Evolutionary conservation across 1,140 invertebrate species (phyloP), one percentile per base, ranked within the genome.

Genomic region (Battus philenor): DNA sequence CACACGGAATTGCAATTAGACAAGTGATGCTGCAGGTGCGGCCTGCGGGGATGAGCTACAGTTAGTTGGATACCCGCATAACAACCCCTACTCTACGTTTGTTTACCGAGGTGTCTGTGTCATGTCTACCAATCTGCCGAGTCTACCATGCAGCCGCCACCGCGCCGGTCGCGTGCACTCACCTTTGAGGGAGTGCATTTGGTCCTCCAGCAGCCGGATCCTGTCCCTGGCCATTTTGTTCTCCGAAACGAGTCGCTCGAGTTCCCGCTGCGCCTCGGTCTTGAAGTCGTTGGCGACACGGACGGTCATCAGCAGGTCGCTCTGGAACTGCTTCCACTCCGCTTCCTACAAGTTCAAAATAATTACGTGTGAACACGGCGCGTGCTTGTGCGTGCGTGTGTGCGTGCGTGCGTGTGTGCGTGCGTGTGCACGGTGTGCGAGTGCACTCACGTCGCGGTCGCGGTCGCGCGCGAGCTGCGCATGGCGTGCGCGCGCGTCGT

Each of bases 261-360:
- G 87, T 60, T 96, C 93, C 41, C 91, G 89, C 67, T 95, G 93
- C 0, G 94, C 93, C 77, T 95, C 94, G 12, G 93, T 94, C 75
- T 97, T 96, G 80, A 98, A 97, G 73, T 98, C 95, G 82, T 98
- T 97, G 6, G 97, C 96, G 4, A 98, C 96, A 10, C 96, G 89
- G 0, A 98, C 97, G 0, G 96, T 96, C 86, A 95, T 95, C 16
- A 97, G 86, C 0, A 98, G 87, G 85, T 98, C 97, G 46, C 91
- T 92, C 76, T 98, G 95, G 87, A 98, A 98, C 73, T 97, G 94
- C 61, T 94, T 91, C 97, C 96, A 98, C 80, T 98, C 96, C 7
- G 92, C 89, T 54, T 90, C 91, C 88, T 92, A 59, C n/a, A 52
- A 16, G 67, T 4, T 41, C 13, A 6, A 20, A 20, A 20, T 3